Evolutionary conservation across 2,797 vertebrate genomes (phyloP), one percentile per base, ranked within the genome.

Genomic region (Etheostoma perlongum): DNA sequence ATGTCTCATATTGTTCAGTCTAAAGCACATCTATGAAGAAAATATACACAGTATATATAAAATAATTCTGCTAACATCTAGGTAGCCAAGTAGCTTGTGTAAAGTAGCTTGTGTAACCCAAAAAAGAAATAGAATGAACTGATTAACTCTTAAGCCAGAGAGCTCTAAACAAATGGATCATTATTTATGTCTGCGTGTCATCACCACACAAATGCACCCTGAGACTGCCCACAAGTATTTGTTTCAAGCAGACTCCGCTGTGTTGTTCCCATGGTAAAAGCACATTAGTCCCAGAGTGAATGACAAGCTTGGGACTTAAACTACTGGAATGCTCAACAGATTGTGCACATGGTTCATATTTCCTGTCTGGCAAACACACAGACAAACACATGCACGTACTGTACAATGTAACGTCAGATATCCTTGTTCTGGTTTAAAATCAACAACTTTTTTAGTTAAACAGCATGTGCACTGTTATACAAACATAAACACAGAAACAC

Each of bases 321-420:
- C 47, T 60, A 46, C 64, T 83, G 84, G 78, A 86, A 83, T 67
- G 65, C 33, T 78, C 33, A 64, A 71, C 83, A 76, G 81, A 67
- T 48, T 68, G 68, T 25, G 75, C 89, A 90, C 74, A 81, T 91
- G 88, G 84, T 77, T 92, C 82, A 88, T 59, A 89, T 92, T 92
- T 93, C 87, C 90, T 88, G 81, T 76, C 84, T 85, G 84, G 75
- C 49, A 72, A 76, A 74, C 25, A 63, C 53, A 67, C 52, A 78
- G 33, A 81, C 27, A 57, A 62, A 83, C 64, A 67, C 53, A 66
- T 14, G 14, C 33, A 67, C 23, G 51, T 51, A 33, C 15, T 53
- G 33, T 53, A 55, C 15, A 9, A 19, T 14, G 57, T 51, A 49
- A 42, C 46, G 47, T 73, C 76, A 72, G 1, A 67, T 7, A 33